These are phyloP conservation scores for Cerceris ruficornis DNA, from an alignment of 2,888 invertebrate species.

Conservation along the genomic window DNA sequence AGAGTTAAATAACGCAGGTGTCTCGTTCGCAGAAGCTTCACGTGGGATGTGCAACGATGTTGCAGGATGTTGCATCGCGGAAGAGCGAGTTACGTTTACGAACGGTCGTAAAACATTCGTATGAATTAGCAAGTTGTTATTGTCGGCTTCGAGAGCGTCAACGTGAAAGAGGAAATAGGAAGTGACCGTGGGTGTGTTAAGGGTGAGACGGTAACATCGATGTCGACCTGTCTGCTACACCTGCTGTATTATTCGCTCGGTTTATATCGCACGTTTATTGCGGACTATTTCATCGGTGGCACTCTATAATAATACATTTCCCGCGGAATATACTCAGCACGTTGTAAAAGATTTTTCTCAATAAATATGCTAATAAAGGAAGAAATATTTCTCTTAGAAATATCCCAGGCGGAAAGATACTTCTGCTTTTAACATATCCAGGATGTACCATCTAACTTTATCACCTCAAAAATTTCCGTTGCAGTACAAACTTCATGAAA, in stretches of 20 bases:
- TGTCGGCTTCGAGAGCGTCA: conserved; percentile 1
- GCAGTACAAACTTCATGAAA: too few species aligned
- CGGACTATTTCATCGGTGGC: neutral
- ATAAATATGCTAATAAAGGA: too few species aligned
- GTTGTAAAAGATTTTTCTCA: too few species aligned
- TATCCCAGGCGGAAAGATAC: too few species aligned
- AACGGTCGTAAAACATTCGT: conserved; percentile 23
- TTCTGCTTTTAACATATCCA: too few species aligned
- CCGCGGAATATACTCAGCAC: too few species aligned
- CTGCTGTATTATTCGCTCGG: neutral
- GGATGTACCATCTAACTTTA: too few species aligned
- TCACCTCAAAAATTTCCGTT: too few species aligned
- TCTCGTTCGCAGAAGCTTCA: conserved; percentile 23
- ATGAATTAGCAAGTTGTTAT: conserved; percentile 31
- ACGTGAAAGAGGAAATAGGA: conserved; percentile 1
- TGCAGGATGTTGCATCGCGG: neutral
- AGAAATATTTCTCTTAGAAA: too few species aligned
- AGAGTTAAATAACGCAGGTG: conserved; percentile 54
- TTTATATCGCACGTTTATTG: neutral
- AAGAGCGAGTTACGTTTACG: conserved; percentile 8
- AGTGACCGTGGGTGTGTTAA: conserved; percentile 14
- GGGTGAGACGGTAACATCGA: neutral
- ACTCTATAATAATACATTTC: too few species aligned
- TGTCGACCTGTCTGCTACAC: too few species aligned
- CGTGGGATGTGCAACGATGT: neutral